Conservation (phyloP, 2,888 invertebrate species). For the Erannis defoliaria region DNA sequence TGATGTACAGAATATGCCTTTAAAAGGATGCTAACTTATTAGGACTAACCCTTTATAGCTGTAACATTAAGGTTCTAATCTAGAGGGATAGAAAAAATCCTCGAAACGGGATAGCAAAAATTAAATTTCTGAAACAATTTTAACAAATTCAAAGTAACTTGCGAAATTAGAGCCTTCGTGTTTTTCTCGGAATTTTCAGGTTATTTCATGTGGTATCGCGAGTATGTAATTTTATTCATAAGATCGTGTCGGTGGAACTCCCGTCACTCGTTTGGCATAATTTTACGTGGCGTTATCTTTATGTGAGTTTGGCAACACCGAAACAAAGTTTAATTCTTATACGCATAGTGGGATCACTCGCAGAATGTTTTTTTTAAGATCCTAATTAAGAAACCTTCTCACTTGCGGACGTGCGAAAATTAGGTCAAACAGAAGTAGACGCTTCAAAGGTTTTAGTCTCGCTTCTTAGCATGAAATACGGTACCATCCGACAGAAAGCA, state of each 20-base stretch:
- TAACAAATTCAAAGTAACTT: slow-evolving; percentile 17
- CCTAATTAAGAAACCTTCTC: background rate
- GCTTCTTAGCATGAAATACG: too few species aligned
- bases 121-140: background rate
- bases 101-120: background rate
- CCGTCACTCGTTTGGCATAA: slow-evolving; percentile 46
- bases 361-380: slow-evolving; percentile 2
- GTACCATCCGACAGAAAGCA: too few species aligned
- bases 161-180: slow-evolving; percentile 25
- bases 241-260: slow-evolving; percentile 41
- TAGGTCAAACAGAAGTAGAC: background rate
- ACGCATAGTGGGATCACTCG: slow-evolving; percentile 7
- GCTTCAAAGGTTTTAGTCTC: too few species aligned
- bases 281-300: slow-evolving; percentile 51
- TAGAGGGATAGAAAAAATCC: too few species aligned
- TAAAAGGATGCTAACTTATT: too few species aligned
- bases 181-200: slow-evolving; percentile 27
- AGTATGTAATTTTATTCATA: slow-evolving; percentile 52
- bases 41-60: too few species aligned
- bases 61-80: too few species aligned
- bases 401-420: background rate
- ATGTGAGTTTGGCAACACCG: slow-evolving; percentile 28
- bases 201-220: slow-evolving; percentile 23
- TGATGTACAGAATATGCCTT: too few species aligned
- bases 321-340: slow-evolving; percentile 32